Evolutionary conservation across 1,140 invertebrate genomes (phyloP).

Genomic region (Listronotus oregonensis): DNA sequence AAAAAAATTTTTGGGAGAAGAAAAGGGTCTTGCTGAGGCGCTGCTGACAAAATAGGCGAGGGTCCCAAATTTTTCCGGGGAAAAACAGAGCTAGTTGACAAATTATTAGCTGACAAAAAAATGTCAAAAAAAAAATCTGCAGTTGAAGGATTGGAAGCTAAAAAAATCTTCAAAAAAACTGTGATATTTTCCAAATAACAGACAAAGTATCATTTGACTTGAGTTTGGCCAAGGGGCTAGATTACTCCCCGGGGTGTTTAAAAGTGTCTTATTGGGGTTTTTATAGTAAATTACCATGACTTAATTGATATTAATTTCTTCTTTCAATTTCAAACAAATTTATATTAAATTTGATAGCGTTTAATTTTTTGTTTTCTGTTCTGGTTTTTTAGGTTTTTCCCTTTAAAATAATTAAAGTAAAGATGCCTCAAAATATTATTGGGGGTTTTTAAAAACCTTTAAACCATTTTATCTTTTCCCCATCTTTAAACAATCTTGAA

Average conservation of each 20-base stretch:
- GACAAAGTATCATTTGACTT: slow-evolving; percentile 88
- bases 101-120: slow-evolving; percentile 71
- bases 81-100: slow-evolving; percentile 75
- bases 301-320: too few relatives aligned
- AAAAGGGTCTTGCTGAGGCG: slow-evolving; percentile 83
- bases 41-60: slow-evolving; percentile 89
- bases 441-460: too few relatives aligned
- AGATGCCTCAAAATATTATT: too few relatives aligned
- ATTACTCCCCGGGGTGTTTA: slow-evolving; percentile 99
- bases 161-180: slow-evolving; percentile 90
- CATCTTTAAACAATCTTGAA: too few relatives aligned
- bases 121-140: slow-evolving; percentile 70
- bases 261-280: too few relatives aligned
- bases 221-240: slow-evolving; percentile 94
- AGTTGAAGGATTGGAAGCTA: slow-evolving; percentile 74
- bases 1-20: slow-evolving; percentile 95
- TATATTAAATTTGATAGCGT: too few relatives aligned
- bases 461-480: too few relatives aligned
- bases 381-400: too few relatives aligned
- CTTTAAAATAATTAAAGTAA: too few relatives aligned
- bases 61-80: slow-evolving; percentile 86
- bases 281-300: too few relatives aligned
- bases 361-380: too few relatives aligned
- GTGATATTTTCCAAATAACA: slow-evolving; percentile 77
- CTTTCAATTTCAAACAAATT: too few relatives aligned